These are phyloP conservation scores for Ecdyonurus torrentis DNA, from an alignment of 2,888 invertebrate species.

Conservation along the genomic window DNA sequence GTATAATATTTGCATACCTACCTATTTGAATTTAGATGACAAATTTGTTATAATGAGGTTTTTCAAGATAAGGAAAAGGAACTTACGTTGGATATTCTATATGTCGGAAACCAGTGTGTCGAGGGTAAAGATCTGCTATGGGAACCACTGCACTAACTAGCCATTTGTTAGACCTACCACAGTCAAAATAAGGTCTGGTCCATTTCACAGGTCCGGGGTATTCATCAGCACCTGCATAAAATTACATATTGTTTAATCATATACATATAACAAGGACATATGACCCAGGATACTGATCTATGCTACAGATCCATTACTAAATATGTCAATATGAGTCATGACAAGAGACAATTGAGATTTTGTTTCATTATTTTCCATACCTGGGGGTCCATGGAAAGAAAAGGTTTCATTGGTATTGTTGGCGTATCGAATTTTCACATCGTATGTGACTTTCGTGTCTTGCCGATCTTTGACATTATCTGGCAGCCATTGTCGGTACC, in stretches of 20 bases:
- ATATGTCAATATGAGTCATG: background rate
- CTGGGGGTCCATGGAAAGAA: conserved; percentile 87
- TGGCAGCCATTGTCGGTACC: conserved; percentile 77
- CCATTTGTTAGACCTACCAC: conserved; percentile 91
- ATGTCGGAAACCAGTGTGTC: conserved; percentile 83
- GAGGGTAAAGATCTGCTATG: conserved; percentile 86
- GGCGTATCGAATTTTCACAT: conserved; percentile 83
- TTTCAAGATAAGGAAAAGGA: conserved; percentile 7
- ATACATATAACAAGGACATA: background rate
- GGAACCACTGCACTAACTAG: conserved; percentile 85
- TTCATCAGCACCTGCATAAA: conserved; percentile 55
- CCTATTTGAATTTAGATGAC: conserved; percentile 15
- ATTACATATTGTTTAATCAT: background rate
- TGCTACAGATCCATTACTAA: background rate
- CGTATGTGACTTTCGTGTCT: conserved; percentile 74
- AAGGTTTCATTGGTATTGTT: conserved; percentile 93
- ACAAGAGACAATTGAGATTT: conserved; percentile 4
- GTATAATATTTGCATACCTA: conserved; percentile 10
- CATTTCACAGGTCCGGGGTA: conserved; percentile 83
- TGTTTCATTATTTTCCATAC: conserved; percentile 21
- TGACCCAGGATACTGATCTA: background rate
- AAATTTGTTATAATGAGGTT: conserved; percentile 1
- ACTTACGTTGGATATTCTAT: conserved; percentile 85
- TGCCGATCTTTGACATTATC: conserved; percentile 63
- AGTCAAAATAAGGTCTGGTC: conserved; percentile 92